Percentiles rank a stretch among this genome's conserved stretches.
phyloP scores from a whole-genome alignment of 2,888 invertebrate genomes.

The Eugnorisma glareosa region DNA sequence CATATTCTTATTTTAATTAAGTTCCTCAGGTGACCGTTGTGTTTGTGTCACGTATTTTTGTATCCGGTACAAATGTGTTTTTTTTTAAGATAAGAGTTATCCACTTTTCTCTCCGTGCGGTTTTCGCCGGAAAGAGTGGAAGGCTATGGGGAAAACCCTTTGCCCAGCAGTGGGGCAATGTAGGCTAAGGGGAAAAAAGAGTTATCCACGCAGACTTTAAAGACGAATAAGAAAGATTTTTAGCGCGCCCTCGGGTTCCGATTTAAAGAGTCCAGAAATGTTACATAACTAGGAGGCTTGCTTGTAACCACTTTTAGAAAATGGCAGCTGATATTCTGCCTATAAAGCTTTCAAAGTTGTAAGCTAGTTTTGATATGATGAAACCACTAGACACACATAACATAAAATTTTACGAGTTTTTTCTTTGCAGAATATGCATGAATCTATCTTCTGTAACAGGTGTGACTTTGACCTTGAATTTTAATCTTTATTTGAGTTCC shows the following conservation, averaged over 20 bases:
- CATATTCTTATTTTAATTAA: conserved; percentile 19
- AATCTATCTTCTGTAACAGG: conserved; percentile 53
- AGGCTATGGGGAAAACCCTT: too few species aligned
- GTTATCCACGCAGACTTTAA: background rate
- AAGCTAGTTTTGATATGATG: conserved; percentile 9
- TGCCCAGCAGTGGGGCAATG: too few species aligned
- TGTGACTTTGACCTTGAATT: conserved; percentile 60
- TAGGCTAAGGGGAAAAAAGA: too few species aligned
- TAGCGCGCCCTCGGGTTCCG: background rate
- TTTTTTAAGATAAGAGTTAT: background rate
- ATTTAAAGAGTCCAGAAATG: background rate
- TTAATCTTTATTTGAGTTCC: conserved; percentile 49
- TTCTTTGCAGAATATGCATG: conserved; percentile 38
- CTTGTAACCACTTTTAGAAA: background rate
- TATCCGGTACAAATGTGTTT: background rate
- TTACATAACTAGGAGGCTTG: background rate
- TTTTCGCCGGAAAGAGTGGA: too few species aligned
- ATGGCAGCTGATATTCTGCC: background rate
- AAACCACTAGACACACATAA: conserved; percentile 17
- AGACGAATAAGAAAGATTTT: background rate
- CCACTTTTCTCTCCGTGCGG: too few species aligned
- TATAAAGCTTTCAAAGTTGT: background rate
- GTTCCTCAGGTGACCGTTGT: conserved; percentile 1
- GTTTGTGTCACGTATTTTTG: background rate
- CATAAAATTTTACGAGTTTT: conserved; percentile 29